Percentiles rank a stretch among this genome's conserved stretches.
phyloP scores from a whole-genome alignment of 2,888 invertebrate genomes.

The Leptinotarsa haldemani region DNA sequence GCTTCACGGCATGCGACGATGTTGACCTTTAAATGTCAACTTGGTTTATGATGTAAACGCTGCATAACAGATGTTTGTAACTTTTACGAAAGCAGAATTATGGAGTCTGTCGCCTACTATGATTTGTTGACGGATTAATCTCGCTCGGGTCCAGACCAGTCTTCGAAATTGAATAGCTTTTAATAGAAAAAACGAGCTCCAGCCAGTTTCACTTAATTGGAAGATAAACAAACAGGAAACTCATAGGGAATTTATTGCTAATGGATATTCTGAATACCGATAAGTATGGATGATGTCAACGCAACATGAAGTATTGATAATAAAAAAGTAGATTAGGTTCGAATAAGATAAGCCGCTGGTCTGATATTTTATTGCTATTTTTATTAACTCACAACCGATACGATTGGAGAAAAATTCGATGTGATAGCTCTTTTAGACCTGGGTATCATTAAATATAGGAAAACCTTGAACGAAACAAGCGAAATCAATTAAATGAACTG shows the following conservation, averaged over 20 bases:
- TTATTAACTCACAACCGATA: not conserved
- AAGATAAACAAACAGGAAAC: slow-evolving; percentile 17
- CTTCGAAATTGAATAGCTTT: slow-evolving; percentile 3
- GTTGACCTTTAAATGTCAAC: not conserved
- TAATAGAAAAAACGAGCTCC: not conserved
- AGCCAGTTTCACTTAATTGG: slow-evolving; percentile 5
- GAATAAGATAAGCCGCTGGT: not conserved
- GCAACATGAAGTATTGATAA: not conserved
- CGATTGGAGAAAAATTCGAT: not conserved
- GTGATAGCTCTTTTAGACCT: not conserved
- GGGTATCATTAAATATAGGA: not conserved
- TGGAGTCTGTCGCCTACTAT: slow-evolving; percentile 8
- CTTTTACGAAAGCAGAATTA: slow-evolving; percentile 12
- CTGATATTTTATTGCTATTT: slow-evolving; percentile 8
- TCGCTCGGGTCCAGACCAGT: not conserved
- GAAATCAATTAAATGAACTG: not conserved
- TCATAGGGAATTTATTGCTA: not conserved
- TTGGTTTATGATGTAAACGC: not conserved
- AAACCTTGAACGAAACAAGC: not conserved
- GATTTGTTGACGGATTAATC: slow-evolving; percentile 19
- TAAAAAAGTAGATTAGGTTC: slow-evolving; percentile 11
- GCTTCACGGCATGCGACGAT: slow-evolving; percentile 1
- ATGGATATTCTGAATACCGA: slow-evolving; percentile 2
- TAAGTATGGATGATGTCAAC: not conserved
- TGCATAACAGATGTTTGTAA: slow-evolving; percentile 16